Percentiles rank a stretch among this genome's conserved stretches.
These are phyloP conservation scores for Pollenia amentaria DNA, from an alignment of 2,888 invertebrate species.

Conservation along the genomic window DNA sequence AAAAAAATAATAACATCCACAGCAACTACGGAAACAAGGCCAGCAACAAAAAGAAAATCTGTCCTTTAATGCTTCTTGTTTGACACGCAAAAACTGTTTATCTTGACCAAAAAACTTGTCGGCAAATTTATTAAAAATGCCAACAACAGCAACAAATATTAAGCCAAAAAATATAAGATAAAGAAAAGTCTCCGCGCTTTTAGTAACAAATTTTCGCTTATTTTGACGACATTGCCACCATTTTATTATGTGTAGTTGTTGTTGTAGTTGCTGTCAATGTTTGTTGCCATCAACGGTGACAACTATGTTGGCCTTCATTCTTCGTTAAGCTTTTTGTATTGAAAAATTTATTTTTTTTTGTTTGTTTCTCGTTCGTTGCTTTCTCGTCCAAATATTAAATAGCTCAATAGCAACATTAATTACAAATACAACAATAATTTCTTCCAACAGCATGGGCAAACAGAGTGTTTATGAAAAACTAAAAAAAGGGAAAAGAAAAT, in stretches of 20 bases:
- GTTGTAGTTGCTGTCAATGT: conserved; percentile 42
- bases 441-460: conserved; percentile 5
- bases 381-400: conserved; percentile 26
- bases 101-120: conserved; percentile 17
- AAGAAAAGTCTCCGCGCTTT: conserved; percentile 28
- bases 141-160: conserved; percentile 29
- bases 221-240: conserved; percentile 26
- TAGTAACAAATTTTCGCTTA: conserved; percentile 12
- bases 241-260: not conserved
- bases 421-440: not conserved
- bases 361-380: not conserved
- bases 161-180: not conserved
- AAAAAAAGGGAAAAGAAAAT: not conserved
- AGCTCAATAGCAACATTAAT: conserved; percentile 32
- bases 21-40: not conserved
- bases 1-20: conserved; percentile 10
- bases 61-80: conserved; percentile 15
- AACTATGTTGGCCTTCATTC: conserved; percentile 62
- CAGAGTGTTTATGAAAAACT: conserved; percentile 30
- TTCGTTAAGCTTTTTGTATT: conserved; percentile 45
- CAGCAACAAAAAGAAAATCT: not conserved
- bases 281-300: conserved; percentile 52
- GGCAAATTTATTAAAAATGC: conserved; percentile 29
- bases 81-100: conserved; percentile 26
- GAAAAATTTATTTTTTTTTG: conserved; percentile 45